Conservation (phyloP, 2,888 invertebrate species). For the Apotomis capreana region DNA sequence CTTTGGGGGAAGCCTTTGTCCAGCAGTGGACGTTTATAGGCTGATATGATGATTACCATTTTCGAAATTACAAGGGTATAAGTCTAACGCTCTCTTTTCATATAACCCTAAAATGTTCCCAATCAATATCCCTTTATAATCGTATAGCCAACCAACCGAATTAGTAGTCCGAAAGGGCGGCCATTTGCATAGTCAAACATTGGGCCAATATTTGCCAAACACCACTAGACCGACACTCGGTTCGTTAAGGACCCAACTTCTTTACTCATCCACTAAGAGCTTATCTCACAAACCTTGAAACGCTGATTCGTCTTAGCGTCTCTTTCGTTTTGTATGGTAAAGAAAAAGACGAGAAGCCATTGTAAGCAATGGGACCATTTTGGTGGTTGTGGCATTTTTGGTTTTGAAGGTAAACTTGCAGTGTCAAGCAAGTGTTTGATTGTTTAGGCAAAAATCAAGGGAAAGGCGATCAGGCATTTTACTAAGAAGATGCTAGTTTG, state of each 20-base stretch:
- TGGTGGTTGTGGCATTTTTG: background rate
- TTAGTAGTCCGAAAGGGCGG: slow-evolving; percentile 26
- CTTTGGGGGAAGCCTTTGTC: no score
- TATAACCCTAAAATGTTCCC: background rate
- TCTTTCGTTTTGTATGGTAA: background rate
- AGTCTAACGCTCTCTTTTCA: no score
- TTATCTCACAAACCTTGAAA: background rate
- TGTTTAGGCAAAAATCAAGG: slow-evolving; percentile 18
- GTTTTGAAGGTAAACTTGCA: background rate
- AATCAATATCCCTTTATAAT: slow-evolving; percentile 11
- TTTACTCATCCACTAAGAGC: background rate
- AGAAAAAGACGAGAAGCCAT: background rate
- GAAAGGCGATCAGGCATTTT: background rate
- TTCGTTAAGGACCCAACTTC: slow-evolving; percentile 26
- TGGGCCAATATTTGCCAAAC: slow-evolving; percentile 30
- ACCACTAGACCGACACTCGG: slow-evolving; percentile 23
- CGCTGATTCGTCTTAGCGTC: background rate
- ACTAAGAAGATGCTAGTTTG: background rate
- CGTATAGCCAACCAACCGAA: background rate
- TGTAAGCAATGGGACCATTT: background rate
- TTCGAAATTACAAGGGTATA: no score
- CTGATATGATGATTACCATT: no score
- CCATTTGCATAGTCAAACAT: slow-evolving; percentile 27
- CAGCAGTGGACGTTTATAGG: no score
- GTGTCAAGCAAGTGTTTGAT: slow-evolving; percentile 16